Percentiles rank a stretch among this genome's conserved stretches.
These are phyloP conservation scores for Dioctria rufipes DNA, from an alignment of 2,888 invertebrate genomes.

Conservation along the genomic window DNA sequence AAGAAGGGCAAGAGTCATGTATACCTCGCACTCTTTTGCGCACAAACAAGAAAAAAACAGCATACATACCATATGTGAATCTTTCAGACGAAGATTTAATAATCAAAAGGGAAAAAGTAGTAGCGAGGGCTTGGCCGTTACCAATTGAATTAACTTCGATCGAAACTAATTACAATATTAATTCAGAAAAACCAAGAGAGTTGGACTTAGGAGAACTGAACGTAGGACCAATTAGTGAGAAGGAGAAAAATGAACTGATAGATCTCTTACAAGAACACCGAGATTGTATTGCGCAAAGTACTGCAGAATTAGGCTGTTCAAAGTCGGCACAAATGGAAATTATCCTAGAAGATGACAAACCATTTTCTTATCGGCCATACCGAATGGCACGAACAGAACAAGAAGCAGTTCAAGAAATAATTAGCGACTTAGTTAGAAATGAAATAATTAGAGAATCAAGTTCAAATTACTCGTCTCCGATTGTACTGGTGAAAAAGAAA, in stretches of 20 bases:
- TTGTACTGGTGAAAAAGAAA: slow-evolving; percentile 14
- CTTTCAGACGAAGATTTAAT: no score
- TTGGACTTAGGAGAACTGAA: neutral
- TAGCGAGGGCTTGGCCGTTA: slow-evolving; percentile 21
- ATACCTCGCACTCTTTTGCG: no score
- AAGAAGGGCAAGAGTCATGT: no score
- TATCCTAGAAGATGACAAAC: slow-evolving; percentile 16
- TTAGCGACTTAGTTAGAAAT: slow-evolving; percentile 8
- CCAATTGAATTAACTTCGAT: neutral
- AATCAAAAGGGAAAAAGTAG: no score
- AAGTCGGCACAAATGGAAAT: slow-evolving; percentile 60
- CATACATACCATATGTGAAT: no score
- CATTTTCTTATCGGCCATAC: slow-evolving; percentile 9
- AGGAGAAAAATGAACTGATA: neutral
- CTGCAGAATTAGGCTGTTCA: slow-evolving; percentile 45
- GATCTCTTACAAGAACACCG: neutral
- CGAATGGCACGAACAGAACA: slow-evolving; percentile 11
- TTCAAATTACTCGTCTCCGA: slow-evolving; percentile 12
- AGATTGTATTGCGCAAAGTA: slow-evolving; percentile 6
- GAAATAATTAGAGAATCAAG: slow-evolving; percentile 3
- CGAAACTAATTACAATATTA: neutral
- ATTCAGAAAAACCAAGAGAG: neutral
- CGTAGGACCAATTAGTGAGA: neutral
- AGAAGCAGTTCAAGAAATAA: neutral
- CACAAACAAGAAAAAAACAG: no score